These are phyloP conservation scores for Sturnira hondurensis DNA, from an alignment of 2,113 vertebrate species.

Conservation along the genomic window DNA sequence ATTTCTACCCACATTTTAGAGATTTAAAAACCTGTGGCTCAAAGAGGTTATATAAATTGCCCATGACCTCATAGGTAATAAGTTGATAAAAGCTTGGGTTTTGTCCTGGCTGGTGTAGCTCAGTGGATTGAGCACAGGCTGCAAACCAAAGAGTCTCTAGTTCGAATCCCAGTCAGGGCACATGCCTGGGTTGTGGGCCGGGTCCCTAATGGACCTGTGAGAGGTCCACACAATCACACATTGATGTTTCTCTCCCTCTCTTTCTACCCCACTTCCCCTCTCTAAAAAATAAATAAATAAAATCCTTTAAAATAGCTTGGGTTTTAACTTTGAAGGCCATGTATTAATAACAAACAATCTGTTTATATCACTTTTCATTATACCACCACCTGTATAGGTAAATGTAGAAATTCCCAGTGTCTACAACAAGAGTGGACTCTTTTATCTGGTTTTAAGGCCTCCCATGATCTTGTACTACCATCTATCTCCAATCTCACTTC, in stretches of 20 bases:
- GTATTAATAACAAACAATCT: not conserved
- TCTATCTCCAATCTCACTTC: not conserved
- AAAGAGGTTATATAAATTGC: not conserved
- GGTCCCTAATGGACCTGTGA: too few relatives aligned
- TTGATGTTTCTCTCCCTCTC: too few relatives aligned
- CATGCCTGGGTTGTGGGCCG: too few relatives aligned
- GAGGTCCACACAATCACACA: too few relatives aligned
- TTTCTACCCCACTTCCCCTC: too few relatives aligned
- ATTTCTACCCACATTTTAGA: not conserved
- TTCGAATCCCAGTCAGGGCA: too few relatives aligned
- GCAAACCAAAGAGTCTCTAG: too few relatives aligned
- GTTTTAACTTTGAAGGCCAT: not conserved
- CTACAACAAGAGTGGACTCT: not conserved
- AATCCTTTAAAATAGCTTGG: not conserved
- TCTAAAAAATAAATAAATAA: too few relatives aligned
- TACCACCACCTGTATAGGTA: not conserved
- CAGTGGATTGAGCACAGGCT: too few relatives aligned
- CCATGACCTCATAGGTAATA: not conserved
- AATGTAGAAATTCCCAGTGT: not conserved
- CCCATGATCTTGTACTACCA: not conserved
- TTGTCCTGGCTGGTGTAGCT: not conserved
- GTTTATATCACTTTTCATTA: not conserved
- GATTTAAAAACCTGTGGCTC: not conserved
- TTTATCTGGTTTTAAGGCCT: not conserved
- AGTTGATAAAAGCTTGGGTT: not conserved